Conservation (phyloP, 2,797 vertebrate genomes). For the Tamandua tetradactyla region DNA sequence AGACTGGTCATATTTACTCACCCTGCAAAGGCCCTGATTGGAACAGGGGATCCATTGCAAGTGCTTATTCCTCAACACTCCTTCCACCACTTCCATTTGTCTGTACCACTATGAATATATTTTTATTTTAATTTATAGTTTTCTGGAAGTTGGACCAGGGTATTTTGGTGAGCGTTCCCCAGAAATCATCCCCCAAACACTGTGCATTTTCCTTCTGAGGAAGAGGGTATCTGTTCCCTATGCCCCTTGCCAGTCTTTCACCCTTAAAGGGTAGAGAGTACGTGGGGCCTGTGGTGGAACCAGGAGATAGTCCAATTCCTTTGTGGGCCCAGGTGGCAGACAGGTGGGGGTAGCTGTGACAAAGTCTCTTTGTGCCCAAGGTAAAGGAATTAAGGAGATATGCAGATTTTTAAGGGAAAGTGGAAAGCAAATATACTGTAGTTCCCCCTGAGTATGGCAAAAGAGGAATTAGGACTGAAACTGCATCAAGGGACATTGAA, state of each 20-base stretch:
- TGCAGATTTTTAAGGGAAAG: neutral
- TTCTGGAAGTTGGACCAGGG: neutral
- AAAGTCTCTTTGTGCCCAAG: neutral
- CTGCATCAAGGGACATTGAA: neutral
- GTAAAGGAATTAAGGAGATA: constrained; percentile 24
- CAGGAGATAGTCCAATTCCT: neutral
- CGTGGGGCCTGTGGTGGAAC: neutral
- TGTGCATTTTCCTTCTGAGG: neutral
- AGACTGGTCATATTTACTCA: neutral
- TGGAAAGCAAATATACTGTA: neutral
- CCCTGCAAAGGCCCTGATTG: neutral
- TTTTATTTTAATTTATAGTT: neutral
- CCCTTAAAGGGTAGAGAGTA: neutral
- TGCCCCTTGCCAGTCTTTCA: neutral
- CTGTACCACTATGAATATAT: neutral
- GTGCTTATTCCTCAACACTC: neutral
- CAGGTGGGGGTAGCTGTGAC: neutral
- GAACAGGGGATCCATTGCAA: neutral
- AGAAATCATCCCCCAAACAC: neutral
- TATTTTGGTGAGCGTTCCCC: neutral
- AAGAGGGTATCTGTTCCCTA: neutral
- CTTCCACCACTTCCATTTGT: neutral
- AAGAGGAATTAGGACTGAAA: neutral
- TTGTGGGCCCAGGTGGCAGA: neutral
- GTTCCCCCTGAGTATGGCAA: neutral